Base-by-base conservation (phyloP, 2,113 vertebrate genomes). In the Scomber colias region DNA sequence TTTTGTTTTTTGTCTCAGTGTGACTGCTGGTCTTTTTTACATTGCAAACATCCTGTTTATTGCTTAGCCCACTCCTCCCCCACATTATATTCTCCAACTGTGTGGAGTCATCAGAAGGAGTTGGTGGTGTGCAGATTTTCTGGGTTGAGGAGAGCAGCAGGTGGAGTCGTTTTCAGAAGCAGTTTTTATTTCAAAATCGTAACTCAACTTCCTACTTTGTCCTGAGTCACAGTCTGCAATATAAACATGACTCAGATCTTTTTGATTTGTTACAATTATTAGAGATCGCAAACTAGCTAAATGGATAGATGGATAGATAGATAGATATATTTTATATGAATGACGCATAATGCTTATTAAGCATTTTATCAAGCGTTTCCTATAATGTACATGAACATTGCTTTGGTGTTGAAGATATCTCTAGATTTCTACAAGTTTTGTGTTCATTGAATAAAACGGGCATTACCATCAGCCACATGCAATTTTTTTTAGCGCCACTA, bases 61-160 rank as follows among this genome's bases (percentile, higher is more conserved):
- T 89, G 64, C 79, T 64, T 79, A 57, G 70, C 84, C 75, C 73
- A 87, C 87, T 76, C 89, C 82, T 84, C 84, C 85, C 66, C 79
- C 63, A 80, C 77, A 79, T 70, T 56, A 48, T 71, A 54, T 86
- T 68, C 60, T 75, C 80, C 82, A 87, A 83, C 87, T 79, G 79
- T 57, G 79, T 76, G 77, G 75, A 84, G 76, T 85, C 79, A 90
- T 85, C 77, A 76, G 75, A 67, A 88, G 81, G 60, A 87, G 79
- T 68, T 76, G 51, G 79, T 79, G 66, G 75, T 69, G 79, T 83
- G 78, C 79, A 83, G 77, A 70, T 77, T 80, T 83, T 79, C 48
- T 21, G 40, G 71, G 46, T 50, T 49, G 48, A 74, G 61, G 44
- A 80, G 50, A 64, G 49, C 57, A 80, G 71, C 76, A 78, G 60